Evolutionary conservation across 2,797 vertebrate genomes (phyloP), one percentile per base, ranked within the genome.

Genomic region (Gobionotothen gibberifrons): DNA sequence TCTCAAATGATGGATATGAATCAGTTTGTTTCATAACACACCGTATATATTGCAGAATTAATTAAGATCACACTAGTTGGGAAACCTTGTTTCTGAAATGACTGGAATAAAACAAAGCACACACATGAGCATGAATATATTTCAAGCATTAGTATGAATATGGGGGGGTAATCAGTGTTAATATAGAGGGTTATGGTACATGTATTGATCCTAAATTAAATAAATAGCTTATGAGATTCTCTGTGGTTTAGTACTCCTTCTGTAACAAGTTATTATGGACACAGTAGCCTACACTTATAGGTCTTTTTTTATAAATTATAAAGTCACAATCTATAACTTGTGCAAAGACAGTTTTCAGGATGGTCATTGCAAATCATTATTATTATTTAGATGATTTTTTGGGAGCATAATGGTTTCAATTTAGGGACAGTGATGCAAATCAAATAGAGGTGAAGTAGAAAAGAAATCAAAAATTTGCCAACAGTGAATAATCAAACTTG

Each of bases 181-280:
- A 78, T 82, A 64, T 56, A 55, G 19, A 22, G 36, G 75, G 46
- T 59, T 55, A 72, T 75, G 21, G 21, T 32, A 66, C 42, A 54
- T 57, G 60, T 70, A 69, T 67, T 73, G 48, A 52, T 76, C 72
- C 36, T 21, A n/a, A 79, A 81, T 48, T 39, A 39, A 56, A 36
- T 77, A 9, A 14, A 54, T 67, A 69, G 5, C 2, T 29, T 66
- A 52, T 13, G 21, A 53, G 64, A 70, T 61, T 49, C 21, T 83
- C 46, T 48, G 9, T 22, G 61, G 63, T 65, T 48, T 66, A 68
- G 39, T 46, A 64, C 32, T 72, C 39, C 17, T 56, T 73, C 39
- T 75, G 69, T 57, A 77, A 54, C 54, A 61, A 63, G 58, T 79
- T 77, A 77, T 81, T 79, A 72, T 46, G 29, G 62, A 69, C 46